These are phyloP conservation scores for Sylvietta virens DNA, from an alignment of 2,113 vertebrate species.

Conservation along the genomic window DNA sequence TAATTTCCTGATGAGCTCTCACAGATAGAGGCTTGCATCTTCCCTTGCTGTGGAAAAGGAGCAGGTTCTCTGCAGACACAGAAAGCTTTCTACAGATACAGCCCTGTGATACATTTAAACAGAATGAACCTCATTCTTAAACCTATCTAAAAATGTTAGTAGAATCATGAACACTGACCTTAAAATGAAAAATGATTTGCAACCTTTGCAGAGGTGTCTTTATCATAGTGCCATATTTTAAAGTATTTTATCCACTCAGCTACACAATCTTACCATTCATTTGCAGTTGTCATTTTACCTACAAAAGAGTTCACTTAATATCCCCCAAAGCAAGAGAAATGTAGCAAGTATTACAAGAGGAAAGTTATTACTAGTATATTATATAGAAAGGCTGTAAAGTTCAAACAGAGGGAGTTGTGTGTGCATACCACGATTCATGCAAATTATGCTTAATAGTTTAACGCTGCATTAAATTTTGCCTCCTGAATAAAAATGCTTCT, in stretches of 20 bases:
- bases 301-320: slow-evolving; percentile 27
- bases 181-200: slow-evolving; percentile 57
- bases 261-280: slow-evolving; percentile 40
- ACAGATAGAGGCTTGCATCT: not conserved
- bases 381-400: not conserved
- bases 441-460: slow-evolving; percentile 1
- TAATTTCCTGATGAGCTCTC: not conserved
- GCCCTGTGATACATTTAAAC: not conserved
- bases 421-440: slow-evolving; percentile 3
- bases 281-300: slow-evolving; percentile 44
- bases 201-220: slow-evolving; percentile 52
- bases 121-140: slow-evolving; percentile 30
- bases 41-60: not conserved
- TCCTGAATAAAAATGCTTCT: slow-evolving; percentile 37
- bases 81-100: not conserved
- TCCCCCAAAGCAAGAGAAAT: slow-evolving; percentile 45
- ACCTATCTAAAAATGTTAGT: slow-evolving; percentile 47
- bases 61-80: not conserved
- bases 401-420: not conserved
- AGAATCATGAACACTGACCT: slow-evolving; percentile 48
- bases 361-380: not conserved
- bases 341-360: not conserved
- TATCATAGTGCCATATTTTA: slow-evolving; percentile 26
- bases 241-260: slow-evolving; percentile 52
- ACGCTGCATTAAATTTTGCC: slow-evolving; percentile 17